Base-by-base conservation (phyloP, 2,888 invertebrate genomes). In the Spisula solida region DNA sequence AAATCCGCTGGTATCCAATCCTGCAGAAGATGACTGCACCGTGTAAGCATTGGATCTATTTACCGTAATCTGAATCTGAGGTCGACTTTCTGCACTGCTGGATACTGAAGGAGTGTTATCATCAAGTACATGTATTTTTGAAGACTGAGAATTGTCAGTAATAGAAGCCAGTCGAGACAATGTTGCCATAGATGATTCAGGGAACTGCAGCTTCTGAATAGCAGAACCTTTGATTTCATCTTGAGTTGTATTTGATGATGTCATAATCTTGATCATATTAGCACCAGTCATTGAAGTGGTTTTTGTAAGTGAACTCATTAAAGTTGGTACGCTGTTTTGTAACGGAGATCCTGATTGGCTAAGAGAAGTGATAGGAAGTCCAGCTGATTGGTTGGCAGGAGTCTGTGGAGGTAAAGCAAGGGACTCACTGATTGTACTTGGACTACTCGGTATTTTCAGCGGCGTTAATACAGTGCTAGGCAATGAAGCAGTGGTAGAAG, bases 181-280 rank as follows among this genome's bases (percentile, higher is more conserved):
- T 55, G 81, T 55, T 55, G 25, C 29, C 29, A 75, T 86, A 10
- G 95, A 95, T 86, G 96, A 95, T 84, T 96, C 96, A 87, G 95
- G 95, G 87, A 95, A 95, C 90, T 96, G 95, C 12, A 95, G 88
- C 88, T 94, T 95, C 86, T 96, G 96, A 29, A 83, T 75, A 66
- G 81, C 80, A 41, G 75, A 82, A 20, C 75, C 60, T 70, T 85
- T 85, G 1, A 80, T 60, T 29, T 82, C 88, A 82, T 82, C 41
- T 34, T 75, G 14, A 47, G 34, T 34, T 10, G 41, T 55, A 29
- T 55, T 87, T 75, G 75, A 16, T 75, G 87, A 41, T 41, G 87
- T 56, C 34, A 87, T 82, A 25, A 81, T 81, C 48, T 87, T 87
- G 41, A 87, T 55, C 31, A 87, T 55, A 29, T 82, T 87, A 56